Evolutionary conservation across 1,140 invertebrate genomes (phyloP), one percentile per base, ranked within the genome.

Genomic region (Ylistrum balloti): DNA sequence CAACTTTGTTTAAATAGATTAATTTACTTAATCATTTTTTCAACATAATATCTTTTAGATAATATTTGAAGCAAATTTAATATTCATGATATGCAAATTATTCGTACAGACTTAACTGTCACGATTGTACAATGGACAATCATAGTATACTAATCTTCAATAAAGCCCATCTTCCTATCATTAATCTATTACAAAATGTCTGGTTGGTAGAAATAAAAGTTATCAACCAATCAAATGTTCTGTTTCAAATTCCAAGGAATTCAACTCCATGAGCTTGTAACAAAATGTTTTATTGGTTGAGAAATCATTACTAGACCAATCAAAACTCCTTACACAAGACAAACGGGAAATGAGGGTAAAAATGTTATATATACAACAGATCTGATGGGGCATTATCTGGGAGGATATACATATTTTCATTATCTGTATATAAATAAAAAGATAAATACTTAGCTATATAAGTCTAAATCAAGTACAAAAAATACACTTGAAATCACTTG

Each of bases 81-180:
- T 74, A 74, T 74, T 74, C 56, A 74, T 74, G 56, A 74, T 74
- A 74, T 74, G 56, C 56, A 74, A 74, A 74, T 74, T 74, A 74
- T 74, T 74, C 56, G 56, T 74, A 74, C 56, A 74, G 56, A 74
- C 56, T 7, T 11, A 28, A n/a, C 56, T 74, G n/a, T 74, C n/a
- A 28, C 56, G 56, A 74, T 28, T 74, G 56, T 74, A 74, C 56
- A 74, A 2, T 74, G 56, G 56, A 74, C 56, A 74, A n/a, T 56
- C 35, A 38, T 38, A 45, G 41, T 45, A 45, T 28, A 28, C 22
- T 28, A 74, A 1, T 5, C 35, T 74, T 74, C 56, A 74, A 5
- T 74, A 74, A 28, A 74, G 56, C 17, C 22, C 56, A 28, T 5
- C 9, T 17, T 74, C 22, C 56, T 45, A 45, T 17, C 41, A 45